phyloP scores from a whole-genome alignment of 2,888 invertebrate species.

The Nemapogon koenigi region DNA sequence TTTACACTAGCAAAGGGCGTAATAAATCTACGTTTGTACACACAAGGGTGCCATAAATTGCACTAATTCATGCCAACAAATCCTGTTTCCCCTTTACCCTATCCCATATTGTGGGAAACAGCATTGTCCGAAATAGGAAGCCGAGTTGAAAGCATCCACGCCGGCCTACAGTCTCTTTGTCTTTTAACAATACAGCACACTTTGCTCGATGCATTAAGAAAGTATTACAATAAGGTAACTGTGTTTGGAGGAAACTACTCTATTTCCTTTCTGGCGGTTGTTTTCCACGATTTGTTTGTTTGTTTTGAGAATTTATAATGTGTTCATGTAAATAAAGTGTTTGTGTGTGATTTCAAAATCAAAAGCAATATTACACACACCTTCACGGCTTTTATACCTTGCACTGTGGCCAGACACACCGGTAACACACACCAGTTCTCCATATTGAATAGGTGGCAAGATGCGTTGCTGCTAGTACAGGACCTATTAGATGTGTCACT shows the following conservation, averaged over 20 bases:
- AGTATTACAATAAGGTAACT: slow-evolving; percentile 7
- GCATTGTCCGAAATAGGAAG: slow-evolving; percentile 1
- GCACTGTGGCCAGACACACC: too few relatives aligned
- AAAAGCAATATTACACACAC: too few relatives aligned
- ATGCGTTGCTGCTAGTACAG: too few relatives aligned
- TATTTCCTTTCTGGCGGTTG: slow-evolving; percentile 2
- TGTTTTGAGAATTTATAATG: not conserved
- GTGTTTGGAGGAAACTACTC: slow-evolving; percentile 2
- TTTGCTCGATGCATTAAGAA: slow-evolving; percentile 4
- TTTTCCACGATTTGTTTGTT: not conserved
- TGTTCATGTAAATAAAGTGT: not conserved
- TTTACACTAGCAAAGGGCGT: too few relatives aligned
- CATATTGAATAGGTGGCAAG: too few relatives aligned
- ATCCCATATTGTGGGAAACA: not conserved
- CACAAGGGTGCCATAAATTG: not conserved
- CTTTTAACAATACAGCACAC: slow-evolving; percentile 1
- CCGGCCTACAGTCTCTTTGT: slow-evolving; percentile 3
- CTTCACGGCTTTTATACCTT: too few relatives aligned
- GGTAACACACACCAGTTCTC: too few relatives aligned
- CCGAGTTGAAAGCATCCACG: slow-evolving; percentile 2
- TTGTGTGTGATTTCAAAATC: not conserved
- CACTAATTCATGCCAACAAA: slow-evolving; percentile 2
- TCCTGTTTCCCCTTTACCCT: not conserved
- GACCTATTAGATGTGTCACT: too few relatives aligned
- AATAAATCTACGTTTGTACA: too few relatives aligned